Evolutionary conservation across 2,888 invertebrate species (phyloP).

Genomic region (Scaptomyza tumidula): DNA sequence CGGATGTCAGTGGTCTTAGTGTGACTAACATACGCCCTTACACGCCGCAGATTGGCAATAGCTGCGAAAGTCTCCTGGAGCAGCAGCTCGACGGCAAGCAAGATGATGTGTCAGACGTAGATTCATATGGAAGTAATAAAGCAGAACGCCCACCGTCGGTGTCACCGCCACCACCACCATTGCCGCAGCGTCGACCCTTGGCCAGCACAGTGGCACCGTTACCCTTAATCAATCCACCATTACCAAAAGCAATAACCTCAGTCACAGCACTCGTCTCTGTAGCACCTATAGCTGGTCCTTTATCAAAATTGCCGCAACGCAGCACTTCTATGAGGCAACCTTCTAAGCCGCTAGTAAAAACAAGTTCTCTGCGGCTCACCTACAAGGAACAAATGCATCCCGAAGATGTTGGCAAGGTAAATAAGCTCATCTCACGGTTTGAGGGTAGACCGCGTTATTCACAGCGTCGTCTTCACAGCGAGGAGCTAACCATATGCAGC

Average conservation of each 20-base stretch:
- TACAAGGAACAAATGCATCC: constrained; percentile 82
- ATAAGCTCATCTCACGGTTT: constrained; percentile 82
- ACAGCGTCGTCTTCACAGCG: constrained; percentile 55
- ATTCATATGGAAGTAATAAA: constrained; percentile 34
- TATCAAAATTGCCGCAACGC: constrained; percentile 61
- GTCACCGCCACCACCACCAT: constrained; percentile 76
- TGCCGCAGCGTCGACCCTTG: constrained; percentile 65
- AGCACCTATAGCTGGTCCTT: not conserved
- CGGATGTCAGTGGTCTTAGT: constrained; percentile 55
- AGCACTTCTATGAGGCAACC: constrained; percentile 74
- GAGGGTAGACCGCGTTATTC: constrained; percentile 68
- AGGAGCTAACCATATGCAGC: constrained; percentile 64
- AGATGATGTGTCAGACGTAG: constrained; percentile 29
- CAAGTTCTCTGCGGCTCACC: constrained; percentile 81
- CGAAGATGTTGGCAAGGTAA: constrained; percentile 82
- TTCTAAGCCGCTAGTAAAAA: constrained; percentile 81
- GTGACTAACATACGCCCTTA: constrained; percentile 51
- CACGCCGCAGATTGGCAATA: constrained; percentile 70
- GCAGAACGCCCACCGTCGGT: constrained; percentile 67
- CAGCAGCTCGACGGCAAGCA: constrained; percentile 51
- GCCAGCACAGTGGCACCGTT: constrained; percentile 38
- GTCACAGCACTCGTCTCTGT: not conserved
- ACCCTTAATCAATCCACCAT: constrained; percentile 64
- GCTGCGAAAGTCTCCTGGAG: constrained; percentile 77
- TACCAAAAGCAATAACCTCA: constrained; percentile 22